A percentile compares a stretch with the other conserved stretches of the same genome.
Conservation (phyloP, 2,113 vertebrate genomes). For the Cyprinodon variegatus region DNA sequence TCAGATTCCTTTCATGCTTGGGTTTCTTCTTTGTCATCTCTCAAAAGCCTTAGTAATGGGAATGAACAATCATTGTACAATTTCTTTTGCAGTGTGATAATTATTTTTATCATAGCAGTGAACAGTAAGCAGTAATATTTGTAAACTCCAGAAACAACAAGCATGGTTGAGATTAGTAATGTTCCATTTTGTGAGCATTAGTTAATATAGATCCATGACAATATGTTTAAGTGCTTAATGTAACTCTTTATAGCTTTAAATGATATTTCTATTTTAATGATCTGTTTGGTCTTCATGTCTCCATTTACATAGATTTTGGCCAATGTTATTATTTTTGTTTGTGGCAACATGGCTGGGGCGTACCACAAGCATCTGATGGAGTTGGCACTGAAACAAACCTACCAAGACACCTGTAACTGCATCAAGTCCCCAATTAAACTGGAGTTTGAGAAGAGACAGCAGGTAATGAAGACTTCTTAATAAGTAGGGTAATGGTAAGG, state of each 20-base stretch:
- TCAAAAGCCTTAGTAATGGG: too few relatives aligned
- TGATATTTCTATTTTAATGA: background rate
- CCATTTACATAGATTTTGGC: slow-evolving; percentile 86
- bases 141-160: too few relatives aligned
- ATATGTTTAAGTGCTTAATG: background rate
- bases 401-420: slow-evolving; percentile 97
- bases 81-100: too few relatives aligned
- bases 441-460: slow-evolving; percentile 96
- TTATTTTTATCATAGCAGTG: too few relatives aligned
- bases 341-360: slow-evolving; percentile 93
- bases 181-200: too few relatives aligned
- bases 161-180: too few relatives aligned
- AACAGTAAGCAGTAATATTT: too few relatives aligned
- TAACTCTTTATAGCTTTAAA: background rate
- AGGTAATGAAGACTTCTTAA: slow-evolving; percentile 79
- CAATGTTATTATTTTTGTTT: slow-evolving; percentile 95
- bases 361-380: slow-evolving; percentile 99
- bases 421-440: slow-evolving; percentile 98
- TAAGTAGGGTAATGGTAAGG: background rate
- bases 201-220: too few relatives aligned
- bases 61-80: too few relatives aligned
- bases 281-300: background rate
- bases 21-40: too few relatives aligned
- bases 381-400: slow-evolving; percentile 91
- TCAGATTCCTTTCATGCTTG: too few relatives aligned